Evolutionary conservation across 2,888 invertebrate species (phyloP), one percentile per base, ranked within the genome.

Genomic region (Eretmocerus hayati): DNA sequence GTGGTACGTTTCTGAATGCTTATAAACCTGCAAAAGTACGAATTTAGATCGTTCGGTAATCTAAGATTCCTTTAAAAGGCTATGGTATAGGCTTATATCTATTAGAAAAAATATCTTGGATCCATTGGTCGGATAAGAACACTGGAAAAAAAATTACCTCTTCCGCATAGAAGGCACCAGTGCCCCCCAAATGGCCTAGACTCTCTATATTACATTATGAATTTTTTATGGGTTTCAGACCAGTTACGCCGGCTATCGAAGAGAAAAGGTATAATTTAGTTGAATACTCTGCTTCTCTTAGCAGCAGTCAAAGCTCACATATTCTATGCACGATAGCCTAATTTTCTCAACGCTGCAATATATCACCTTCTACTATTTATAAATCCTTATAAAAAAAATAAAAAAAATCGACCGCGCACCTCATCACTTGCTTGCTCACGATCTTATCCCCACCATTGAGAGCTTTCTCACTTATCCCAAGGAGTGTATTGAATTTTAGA

Each of bases 231-330:
- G 52, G 56, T 61, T 61, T 61, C 61, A 61, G 61, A 61, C 61
- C 61, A 57, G 61, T 59, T 54, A 61, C 61, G 50, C 61, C 61
- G 55, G 61, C 61, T 58, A 59, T 59, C 58, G 61, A 61, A 59
- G 61, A 61, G 56, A 59, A 57, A 59, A 61, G 61, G 61, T 61
- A 61, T 46, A 57, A 57, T 57, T 15, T 40, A 44, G 52, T 35
- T 50, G 42, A 40, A 23, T 26, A n/a, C 26, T 26, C 26, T 26
- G 6, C 26, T 11, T 26, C 26, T 11, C 5, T 50, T 50, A 53
- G 47, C 47, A 50, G 48, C 45, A 50, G 48, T 42, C 44, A 23
- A 19, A 52, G 26, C 41, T 47, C 48, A 31, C 31, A 35, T 26
- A 22, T 26, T 30, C 22, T 43, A 31, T 60, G 59, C 60, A 60